These are phyloP conservation scores for Pinctada fucata DNA, from an alignment of 2,888 invertebrate genomes.

Conservation along the genomic window DNA sequence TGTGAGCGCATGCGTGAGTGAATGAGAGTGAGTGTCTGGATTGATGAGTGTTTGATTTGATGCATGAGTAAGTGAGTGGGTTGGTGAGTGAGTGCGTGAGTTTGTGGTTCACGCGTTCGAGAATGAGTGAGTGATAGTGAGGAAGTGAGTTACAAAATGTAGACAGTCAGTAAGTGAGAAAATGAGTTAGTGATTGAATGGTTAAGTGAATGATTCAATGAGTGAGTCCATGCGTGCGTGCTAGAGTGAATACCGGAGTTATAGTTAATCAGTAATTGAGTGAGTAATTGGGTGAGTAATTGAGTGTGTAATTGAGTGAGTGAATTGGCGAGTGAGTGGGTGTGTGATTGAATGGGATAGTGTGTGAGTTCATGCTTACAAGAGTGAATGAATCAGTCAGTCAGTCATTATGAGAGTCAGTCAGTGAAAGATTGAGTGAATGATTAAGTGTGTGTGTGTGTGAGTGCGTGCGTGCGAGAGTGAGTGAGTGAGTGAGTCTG, in stretches of 20 bases:
- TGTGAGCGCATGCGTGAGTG: neutral
- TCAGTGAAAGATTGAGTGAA: too few species aligned
- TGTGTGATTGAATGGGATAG: too few species aligned
- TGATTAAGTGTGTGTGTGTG: too few species aligned
- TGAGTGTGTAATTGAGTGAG: constrained; percentile 28
- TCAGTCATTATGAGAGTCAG: too few species aligned
- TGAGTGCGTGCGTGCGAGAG: too few species aligned
- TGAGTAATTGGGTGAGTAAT: constrained; percentile 13
- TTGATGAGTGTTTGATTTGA: neutral
- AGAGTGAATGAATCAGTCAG: too few species aligned
- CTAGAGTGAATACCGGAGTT: constrained; percentile 30
- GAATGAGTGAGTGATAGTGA: too few species aligned
- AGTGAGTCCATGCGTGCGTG: constrained; percentile 39
- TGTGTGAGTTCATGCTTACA: too few species aligned
- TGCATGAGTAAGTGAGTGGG: constrained; percentile 10
- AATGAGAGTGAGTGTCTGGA: neutral
- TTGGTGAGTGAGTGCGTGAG: too few species aligned
- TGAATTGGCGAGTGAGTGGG: neutral
- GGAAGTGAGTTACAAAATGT: too few species aligned
- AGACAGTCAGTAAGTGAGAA: neutral
- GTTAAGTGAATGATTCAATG: constrained; percentile 38
- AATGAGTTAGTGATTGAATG: constrained; percentile 24
- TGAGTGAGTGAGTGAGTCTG: too few species aligned
- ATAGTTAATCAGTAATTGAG: constrained; percentile 30
- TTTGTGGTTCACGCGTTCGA: too few species aligned